phyloP scores from a whole-genome alignment of 53 echinoderm and acorn worm genomes.

The Pentamera pediparva region DNA sequence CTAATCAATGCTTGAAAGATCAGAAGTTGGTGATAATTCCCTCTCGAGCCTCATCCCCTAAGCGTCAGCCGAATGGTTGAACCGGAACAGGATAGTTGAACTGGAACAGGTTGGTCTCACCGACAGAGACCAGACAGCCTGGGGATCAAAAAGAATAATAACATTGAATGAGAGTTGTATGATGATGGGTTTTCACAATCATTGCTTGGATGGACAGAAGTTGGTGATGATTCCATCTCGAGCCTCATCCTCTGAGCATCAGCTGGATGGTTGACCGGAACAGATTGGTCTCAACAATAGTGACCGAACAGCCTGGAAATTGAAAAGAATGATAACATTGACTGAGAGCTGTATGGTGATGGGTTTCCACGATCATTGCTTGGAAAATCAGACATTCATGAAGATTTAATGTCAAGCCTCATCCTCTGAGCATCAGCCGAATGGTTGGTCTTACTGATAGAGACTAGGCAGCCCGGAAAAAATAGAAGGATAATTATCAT shows the following conservation, averaged over 20 bases:
- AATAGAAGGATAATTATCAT: background rate
- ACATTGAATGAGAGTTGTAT: background rate
- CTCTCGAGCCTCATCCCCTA: conserved; percentile 55
- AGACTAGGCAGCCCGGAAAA: background rate
- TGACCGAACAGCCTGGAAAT: background rate
- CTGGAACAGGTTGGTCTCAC: conserved; percentile 89
- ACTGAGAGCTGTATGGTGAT: background rate
- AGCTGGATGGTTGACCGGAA: background rate
- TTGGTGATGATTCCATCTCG: background rate
- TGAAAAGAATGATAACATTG: background rate
- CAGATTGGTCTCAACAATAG: too few species aligned
- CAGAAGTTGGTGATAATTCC: conserved; percentile 69
- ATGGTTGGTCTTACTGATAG: too few species aligned
- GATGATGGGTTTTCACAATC: background rate
- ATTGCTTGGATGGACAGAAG: background rate
- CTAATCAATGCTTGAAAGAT: conserved; percentile 65
- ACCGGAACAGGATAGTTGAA: conserved; percentile 86
- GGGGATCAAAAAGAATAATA: background rate
- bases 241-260: background rate
- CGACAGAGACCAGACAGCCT: conserved; percentile 86
- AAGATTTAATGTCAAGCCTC: conserved; percentile 47
- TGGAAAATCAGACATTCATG: conserved; percentile 61
- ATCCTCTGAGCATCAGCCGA: conserved; percentile 64
- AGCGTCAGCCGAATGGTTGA: conserved; percentile 93
- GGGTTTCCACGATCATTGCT: conserved; percentile 26